A percentile compares a stretch with the other conserved stretches of the same genome.
Evolutionary conservation across 2,113 vertebrate genomes (phyloP).

Genomic region (Synodontis membranacea): DNA sequence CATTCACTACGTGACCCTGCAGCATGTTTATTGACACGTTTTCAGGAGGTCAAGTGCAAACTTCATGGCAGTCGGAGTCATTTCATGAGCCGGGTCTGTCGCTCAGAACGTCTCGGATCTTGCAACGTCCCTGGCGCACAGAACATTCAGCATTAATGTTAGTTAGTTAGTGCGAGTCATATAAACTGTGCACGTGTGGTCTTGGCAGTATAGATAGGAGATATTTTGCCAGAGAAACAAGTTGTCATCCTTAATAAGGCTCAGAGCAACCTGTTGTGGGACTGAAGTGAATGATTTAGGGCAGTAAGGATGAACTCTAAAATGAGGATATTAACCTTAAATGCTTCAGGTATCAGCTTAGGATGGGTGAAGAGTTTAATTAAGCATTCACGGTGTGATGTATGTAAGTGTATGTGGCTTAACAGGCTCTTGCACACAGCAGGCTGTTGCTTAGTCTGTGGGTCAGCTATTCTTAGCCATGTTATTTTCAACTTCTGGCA

Average conservation of each 20-base stretch:
- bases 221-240: slow-evolving; percentile 17
- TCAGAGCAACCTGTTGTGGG: slow-evolving; percentile 41
- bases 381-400: slow-evolving; percentile 18
- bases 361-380: slow-evolving; percentile 26
- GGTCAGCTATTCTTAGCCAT: slow-evolving; percentile 99
- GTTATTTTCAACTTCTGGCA: slow-evolving; percentile 98
- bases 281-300: slow-evolving; percentile 35
- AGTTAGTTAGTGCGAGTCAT: background rate
- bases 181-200: background rate
- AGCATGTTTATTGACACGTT: background rate
- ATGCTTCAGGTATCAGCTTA: slow-evolving; percentile 8
- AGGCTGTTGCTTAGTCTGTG: slow-evolving; percentile 87
- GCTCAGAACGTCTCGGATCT: background rate
- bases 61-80: slow-evolving; percentile 47
- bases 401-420: slow-evolving; percentile 24
- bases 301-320: slow-evolving; percentile 32
- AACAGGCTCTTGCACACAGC: slow-evolving; percentile 63
- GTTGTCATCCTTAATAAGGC: slow-evolving; percentile 14
- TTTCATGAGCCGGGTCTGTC: slow-evolving; percentile 1
- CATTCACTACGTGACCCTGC: slow-evolving; percentile 28
- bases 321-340: slow-evolving; percentile 3
- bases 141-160: background rate
- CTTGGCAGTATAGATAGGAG: background rate
- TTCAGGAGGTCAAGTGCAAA: slow-evolving; percentile 28
- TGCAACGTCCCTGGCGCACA: background rate